These are phyloP conservation scores for Hycleus cichorii DNA, from an alignment of 1,140 invertebrate species.

Conservation along the genomic window DNA sequence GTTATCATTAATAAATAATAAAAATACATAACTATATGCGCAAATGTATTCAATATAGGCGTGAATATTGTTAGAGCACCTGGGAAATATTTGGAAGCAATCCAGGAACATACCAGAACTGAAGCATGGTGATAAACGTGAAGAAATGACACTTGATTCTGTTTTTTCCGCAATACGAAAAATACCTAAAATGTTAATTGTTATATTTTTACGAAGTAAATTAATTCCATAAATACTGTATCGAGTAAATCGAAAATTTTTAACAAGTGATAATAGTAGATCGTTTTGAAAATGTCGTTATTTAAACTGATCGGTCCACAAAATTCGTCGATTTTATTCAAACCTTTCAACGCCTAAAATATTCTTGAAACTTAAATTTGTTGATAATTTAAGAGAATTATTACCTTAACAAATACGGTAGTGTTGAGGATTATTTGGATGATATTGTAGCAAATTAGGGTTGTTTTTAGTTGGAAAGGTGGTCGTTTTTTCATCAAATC, in stretches of 20 bases:
- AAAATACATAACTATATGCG: constrained; percentile 76
- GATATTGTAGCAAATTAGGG: neutral
- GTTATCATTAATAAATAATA: constrained; percentile 66
- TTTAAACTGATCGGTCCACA: neutral
- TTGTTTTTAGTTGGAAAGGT: neutral
- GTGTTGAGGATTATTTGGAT: neutral
- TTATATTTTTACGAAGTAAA: neutral
- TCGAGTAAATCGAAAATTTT: neutral
- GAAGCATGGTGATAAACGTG: constrained; percentile 84
- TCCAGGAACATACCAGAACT: constrained; percentile 60
- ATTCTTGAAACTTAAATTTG: no score
- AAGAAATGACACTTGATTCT: constrained; percentile 74
- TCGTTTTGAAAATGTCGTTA: neutral
- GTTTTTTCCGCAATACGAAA: constrained; percentile 81
- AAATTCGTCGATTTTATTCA: no score
- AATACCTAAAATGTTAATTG: constrained; percentile 54
- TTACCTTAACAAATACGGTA: neutral
- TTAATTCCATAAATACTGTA: neutral
- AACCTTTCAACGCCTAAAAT: no score
- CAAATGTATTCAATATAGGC: constrained; percentile 61
- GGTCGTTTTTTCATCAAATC: neutral
- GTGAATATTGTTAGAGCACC: constrained; percentile 55
- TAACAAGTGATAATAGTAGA: neutral
- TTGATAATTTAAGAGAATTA: no score
- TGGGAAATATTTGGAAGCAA: constrained; percentile 54